These are phyloP conservation scores for Callinectes sapidus DNA, from an alignment of 2,888 invertebrate genomes.

Conservation along the genomic window DNA sequence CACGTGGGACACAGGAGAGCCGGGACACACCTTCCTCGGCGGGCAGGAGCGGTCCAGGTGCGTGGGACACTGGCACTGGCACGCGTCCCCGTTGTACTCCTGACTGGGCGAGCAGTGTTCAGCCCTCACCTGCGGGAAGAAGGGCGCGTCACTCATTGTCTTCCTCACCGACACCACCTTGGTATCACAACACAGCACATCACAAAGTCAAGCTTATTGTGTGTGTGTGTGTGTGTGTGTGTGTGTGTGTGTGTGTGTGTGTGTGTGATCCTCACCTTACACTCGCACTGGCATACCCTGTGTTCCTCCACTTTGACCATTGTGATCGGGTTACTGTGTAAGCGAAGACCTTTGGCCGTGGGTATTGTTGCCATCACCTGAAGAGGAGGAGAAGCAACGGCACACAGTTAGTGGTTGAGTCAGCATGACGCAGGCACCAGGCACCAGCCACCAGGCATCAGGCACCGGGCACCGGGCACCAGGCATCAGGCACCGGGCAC, in stretches of 20 bases:
- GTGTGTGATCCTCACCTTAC: slow-evolving; percentile 38
- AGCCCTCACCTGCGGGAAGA: slow-evolving; percentile 35
- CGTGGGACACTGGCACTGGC: slow-evolving; percentile 51
- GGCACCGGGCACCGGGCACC: too few species aligned
- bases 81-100: slow-evolving; percentile 46
- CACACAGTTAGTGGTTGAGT: background rate
- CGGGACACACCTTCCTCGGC: slow-evolving; percentile 47
- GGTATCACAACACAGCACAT: background rate
- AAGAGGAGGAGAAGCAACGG: background rate
- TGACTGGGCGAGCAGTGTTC: slow-evolving; percentile 52
- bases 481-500: background rate
- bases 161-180: background rate
- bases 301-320: slow-evolving; percentile 50
- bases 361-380: background rate
- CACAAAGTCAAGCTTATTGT: background rate
- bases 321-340: background rate
- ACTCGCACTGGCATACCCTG: slow-evolving; percentile 47
- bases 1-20: background rate
- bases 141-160: background rate
- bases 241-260: slow-evolving; percentile 32
- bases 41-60: slow-evolving; percentile 39
- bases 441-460: too few species aligned
- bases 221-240: background rate
- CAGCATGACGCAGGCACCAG: background rate
- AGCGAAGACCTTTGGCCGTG: background rate